Evolutionary conservation across 2,113 vertebrate genomes (phyloP).

Genomic region (Paradoxurus hermaphroditus): DNA sequence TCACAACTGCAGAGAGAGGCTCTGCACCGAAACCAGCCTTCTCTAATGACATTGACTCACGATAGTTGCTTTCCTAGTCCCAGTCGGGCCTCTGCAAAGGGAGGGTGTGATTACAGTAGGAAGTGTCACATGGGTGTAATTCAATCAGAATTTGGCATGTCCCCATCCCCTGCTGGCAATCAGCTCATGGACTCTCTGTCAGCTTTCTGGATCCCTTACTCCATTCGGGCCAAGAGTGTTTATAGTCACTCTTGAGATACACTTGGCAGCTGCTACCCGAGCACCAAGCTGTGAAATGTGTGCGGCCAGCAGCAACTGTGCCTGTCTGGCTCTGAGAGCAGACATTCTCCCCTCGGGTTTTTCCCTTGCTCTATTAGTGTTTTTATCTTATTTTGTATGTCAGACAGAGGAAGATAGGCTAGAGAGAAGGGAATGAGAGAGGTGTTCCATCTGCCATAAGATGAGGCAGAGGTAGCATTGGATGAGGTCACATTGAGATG

Average conservation of each 20-base stretch:
- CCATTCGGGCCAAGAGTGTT: neutral
- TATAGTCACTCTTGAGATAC: neutral
- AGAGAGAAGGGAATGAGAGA: neutral
- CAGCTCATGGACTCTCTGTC: neutral
- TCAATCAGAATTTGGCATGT: neutral
- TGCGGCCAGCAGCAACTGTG: neutral
- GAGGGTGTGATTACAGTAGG: neutral
- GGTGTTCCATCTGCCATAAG: neutral
- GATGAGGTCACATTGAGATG: too few relatives aligned
- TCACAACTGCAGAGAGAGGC: neutral
- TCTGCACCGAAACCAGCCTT: neutral
- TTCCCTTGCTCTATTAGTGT: neutral
- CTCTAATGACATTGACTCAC: neutral
- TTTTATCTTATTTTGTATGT: neutral
- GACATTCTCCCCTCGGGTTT: neutral
- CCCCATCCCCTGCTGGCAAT: neutral
- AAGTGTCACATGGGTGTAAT: neutral
- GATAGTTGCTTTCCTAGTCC: neutral
- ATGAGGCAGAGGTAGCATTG: neutral
- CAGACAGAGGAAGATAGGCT: neutral
- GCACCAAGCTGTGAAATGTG: neutral
- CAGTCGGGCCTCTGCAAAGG: neutral
- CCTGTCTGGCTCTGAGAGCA: neutral
- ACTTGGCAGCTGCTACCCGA: neutral
- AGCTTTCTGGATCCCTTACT: neutral